These are phyloP conservation scores for Bombus waltoni DNA, from an alignment of 1,140 invertebrate genomes.

Conservation along the genomic window DNA sequence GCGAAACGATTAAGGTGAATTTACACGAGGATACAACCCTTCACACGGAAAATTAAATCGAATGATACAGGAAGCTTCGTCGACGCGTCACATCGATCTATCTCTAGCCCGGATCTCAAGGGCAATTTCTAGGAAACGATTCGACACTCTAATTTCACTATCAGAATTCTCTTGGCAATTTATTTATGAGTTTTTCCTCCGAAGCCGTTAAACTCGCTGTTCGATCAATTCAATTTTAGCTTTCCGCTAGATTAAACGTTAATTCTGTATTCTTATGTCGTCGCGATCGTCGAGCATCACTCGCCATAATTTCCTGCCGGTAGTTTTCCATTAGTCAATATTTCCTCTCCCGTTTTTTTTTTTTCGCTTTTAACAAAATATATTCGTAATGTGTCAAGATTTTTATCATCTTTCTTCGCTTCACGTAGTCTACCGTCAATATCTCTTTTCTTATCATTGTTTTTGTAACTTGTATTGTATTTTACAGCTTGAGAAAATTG, in stretches of 20 bases:
- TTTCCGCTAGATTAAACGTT: neutral
- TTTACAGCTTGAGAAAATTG: neutral
- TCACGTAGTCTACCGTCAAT: neutral
- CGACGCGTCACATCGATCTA: slow-evolving; percentile 1
- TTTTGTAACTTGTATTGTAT: neutral
- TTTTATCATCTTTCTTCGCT: no score
- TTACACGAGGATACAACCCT: neutral
- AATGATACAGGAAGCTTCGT: slow-evolving; percentile 7
- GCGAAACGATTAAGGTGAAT: neutral
- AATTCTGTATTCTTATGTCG: neutral
- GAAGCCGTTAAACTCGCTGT: neutral
- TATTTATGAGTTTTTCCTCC: neutral
- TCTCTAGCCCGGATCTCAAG: slow-evolving; percentile 47
- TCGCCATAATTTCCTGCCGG: neutral
- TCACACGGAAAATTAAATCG: slow-evolving; percentile 39
- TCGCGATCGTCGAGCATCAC: neutral
- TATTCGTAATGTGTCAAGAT: neutral
- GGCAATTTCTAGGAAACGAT: slow-evolving; percentile 26
- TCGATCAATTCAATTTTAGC: neutral
- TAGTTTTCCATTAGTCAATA: slow-evolving; percentile 21
- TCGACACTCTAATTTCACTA: neutral
- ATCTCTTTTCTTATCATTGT: neutral
- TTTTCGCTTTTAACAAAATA: neutral
- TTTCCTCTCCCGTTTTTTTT: neutral
- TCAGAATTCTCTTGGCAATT: neutral